Evolutionary conservation across 2,797 vertebrate species (phyloP), one percentile per base, ranked within the genome.

Genomic region (Okamejei kenojei): DNA sequence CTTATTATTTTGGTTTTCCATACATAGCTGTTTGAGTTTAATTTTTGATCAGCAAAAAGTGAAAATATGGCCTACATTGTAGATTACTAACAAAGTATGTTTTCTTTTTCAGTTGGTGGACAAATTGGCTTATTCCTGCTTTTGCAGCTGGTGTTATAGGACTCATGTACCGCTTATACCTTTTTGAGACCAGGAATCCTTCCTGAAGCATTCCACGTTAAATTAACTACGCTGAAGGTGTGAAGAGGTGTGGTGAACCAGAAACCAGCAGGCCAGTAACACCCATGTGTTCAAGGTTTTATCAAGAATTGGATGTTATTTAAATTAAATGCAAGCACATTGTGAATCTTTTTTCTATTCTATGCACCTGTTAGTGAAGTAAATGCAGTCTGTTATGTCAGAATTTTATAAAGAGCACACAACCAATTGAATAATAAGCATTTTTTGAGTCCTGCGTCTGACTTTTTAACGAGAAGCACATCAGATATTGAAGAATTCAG

Each of bases 121-220:
- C 96, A 0, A 97, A 95, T 0, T 99, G 98, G 98, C 94, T 99
- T 93, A 97, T 99, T 94, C 98, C 98, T 93, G 95, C 97, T 32
- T 1, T 98, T 0, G 97, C 96, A n/a, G 97, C 97, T 0, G 90
- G 95, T 80, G 94, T 97, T 88, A 78, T 98, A 81, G 98, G 97
- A 38, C 88, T 98, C 93, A 95, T 98, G 96, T 99, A 98, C 95
- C 98, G 98, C 88, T 98, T 96, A 94, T 99, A 98, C 94, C 84
- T 95, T 93, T 38, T 96, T 63, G 98, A 99, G 92, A 97, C 97
- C 95, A 98, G 95, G 95, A 92, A 11, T 76, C 98, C 97, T 78
- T 97, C 96, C 92, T 97, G 96, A 97, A 71, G 93, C 93, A 32
- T 91, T 91, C 68, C 19, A 65, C 19, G 35, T 78, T 68, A 32